Base-by-base conservation (phyloP, 2,113 vertebrate species). In the Leucoraja erinaceus region DNA sequence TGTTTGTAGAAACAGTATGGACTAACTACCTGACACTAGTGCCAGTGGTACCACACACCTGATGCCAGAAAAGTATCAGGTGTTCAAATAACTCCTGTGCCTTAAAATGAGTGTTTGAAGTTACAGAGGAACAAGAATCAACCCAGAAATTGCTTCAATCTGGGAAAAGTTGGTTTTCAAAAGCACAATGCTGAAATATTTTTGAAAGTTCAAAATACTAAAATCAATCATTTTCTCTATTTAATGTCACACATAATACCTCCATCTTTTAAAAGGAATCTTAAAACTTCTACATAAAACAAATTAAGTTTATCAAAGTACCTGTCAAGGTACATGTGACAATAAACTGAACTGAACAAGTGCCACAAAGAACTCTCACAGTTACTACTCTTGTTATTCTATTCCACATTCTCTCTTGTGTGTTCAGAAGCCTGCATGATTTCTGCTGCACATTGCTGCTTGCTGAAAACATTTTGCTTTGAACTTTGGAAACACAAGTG, bases 141-240 rank as follows among this genome's bases (percentile, higher is more conserved):
- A 9, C 66, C 10, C 66, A 68, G 66, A 68, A 10, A 68, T 68
- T 68, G 66, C 66, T 14, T 68, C 66, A 68, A 10, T 68, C 66
- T 68, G 66, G 16, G 66, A 68, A 68, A 68, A 68, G 66, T 68
- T 68, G 11, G 16, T 68, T 14, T 68, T 68, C 66, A 68, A 68
- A 14, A 68, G 16, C 66, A 68, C 66, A 68, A 12, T 16, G 16
- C 8, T 68, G 66, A 68, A 68, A 72, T 72, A 74, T 91, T 12
- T 4, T 68, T 91, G 38, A 47, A 14, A 33, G 72, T 72, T 25
- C 22, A 54, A 91, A 38, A 72, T 54, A 18, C 38, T 91, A 91
- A 91, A 72, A 91, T 91, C 68, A 91, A 72, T 72, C 72, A 74
- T 91, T 38, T 72, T 28, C 68, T 91, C 54, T 54, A 38, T 74